Conservation (phyloP, 1,140 invertebrate genomes). For the Trichonephila clavipes region DNA sequence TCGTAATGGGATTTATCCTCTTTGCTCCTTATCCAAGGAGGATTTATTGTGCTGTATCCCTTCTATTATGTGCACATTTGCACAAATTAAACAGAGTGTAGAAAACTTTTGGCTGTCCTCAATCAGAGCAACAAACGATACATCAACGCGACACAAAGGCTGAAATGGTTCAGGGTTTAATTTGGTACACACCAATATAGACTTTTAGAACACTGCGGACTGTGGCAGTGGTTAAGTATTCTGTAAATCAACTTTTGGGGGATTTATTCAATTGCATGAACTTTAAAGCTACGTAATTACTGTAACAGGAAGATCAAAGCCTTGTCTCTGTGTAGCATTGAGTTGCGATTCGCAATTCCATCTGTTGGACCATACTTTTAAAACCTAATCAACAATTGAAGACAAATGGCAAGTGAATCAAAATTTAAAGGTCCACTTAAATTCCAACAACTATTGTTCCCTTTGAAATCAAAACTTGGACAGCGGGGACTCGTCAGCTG, state of each 20-base stretch:
- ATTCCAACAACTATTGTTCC: constrained; percentile 71
- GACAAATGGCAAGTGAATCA: constrained; percentile 66
- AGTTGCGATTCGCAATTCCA: not conserved
- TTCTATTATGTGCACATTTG: not conserved
- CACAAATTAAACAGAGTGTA: not conserved
- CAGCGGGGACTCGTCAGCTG: not conserved
- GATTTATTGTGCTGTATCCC: not conserved
- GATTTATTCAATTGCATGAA: constrained; percentile 67
- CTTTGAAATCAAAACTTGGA: constrained; percentile 74
- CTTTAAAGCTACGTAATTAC: constrained; percentile 49
- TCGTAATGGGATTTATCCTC: not conserved
- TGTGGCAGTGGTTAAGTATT: not conserved
- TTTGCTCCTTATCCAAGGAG: not conserved
- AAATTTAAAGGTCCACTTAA: constrained; percentile 75
- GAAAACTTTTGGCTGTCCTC: not conserved
- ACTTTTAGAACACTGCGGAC: not conserved
- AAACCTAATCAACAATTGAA: constrained; percentile 76
- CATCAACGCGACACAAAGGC: not conserved
- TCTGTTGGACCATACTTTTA: constrained; percentile 43
- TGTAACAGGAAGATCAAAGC: constrained; percentile 46
- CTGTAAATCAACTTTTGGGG: constrained; percentile 29
- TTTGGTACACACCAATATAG: not conserved
- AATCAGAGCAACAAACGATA: not conserved
- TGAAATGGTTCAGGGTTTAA: not conserved
- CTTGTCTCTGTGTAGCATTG: not conserved